Base-by-base conservation (phyloP, 2,797 vertebrate genomes). In the Spondyliosoma cantharus region DNA sequence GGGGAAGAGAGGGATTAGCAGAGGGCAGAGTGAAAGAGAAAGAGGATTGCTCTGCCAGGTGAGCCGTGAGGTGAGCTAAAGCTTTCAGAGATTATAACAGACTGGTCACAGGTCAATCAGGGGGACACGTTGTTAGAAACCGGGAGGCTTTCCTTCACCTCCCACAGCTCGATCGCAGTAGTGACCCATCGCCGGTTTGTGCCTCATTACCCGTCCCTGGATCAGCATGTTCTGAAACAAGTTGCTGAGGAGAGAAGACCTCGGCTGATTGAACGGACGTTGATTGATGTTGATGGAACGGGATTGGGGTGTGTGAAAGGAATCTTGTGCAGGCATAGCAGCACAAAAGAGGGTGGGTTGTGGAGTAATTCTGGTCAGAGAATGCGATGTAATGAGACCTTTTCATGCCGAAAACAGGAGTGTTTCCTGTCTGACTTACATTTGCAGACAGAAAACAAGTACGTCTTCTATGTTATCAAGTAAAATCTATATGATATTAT, bases 11-110 rank as follows among this genome's bases (percentile, higher is more conserved):
- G 64, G 92, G 91, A 93, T 94, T 93, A 93, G 85, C 19, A n/a
- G 71, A 82, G 72, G 76, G 57, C 67, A 50, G 71, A 73, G 67
- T 73, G 82, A 91, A 89, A 87, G 77, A 74, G 80, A 76, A 82
- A 86, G 71, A 80, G 84, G 78, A 86, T 89, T 87, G 90, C 77
- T 78, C 69, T 84, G 85, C 74, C 87, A 91, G 89, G 89, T 92
- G 88, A 91, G 89, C 76, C 22, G 22, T 68, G 82, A 91, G 85
- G 87, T 81, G 84, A 87, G 86, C 86, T 75, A 69, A 58, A 82
- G 87, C 84, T 87, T 84, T 77, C 75, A 75, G 75, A 82, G 85
- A 90, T 91, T 90, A 89, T 87, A 83, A 87, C 76, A 48, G 75
- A 37, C 52, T 68, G 86, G 81, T 77, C 87, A 82, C 76, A 75